Evolutionary conservation across 2,113 vertebrate species (phyloP), one percentile per base, ranked within the genome.

Genomic region (Brachionichthys hirsutus): DNA sequence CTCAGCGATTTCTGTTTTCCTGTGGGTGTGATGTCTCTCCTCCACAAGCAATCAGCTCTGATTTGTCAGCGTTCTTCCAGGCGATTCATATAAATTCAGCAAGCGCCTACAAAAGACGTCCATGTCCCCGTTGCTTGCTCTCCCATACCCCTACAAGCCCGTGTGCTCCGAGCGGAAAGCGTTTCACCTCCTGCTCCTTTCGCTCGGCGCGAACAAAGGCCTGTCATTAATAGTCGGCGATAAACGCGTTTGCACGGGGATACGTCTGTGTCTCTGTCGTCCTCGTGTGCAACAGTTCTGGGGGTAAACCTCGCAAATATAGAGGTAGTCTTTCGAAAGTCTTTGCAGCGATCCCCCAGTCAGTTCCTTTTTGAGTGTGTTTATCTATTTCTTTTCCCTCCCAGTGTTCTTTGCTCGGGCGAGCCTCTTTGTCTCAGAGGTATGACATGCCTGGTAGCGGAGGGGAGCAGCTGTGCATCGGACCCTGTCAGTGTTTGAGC

Each of bases 1-100:
- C 91, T 94, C 91, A 91, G 93, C 91, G 50, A 86, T 94, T 94
- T 92, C 87, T 90, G 61, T 90, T n/a, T 80, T 90, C 84, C 88
- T 91, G 86, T 88, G 89, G 87, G 89, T 90, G 89, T 86, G 84
- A 89, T 91, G 89, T 91, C 87, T 90, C 82, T 87, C 81, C 87
- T 88, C 82, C 74, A 80, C 79, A 84, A 92, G 93, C 92, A 90
- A 88, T 80, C 88, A 90, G 90, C 89, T 87, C 90, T 90, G 88
- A 92, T 92, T 89, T 87, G 88, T 91, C 84, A 83, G 92, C 90
- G 81, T 88, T 85, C 87, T 91, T 88, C 74, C 56, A 67, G 81
- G 86, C 88, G 56, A 91, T 90, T 91, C 87, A 90, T 91, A 90
- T 89, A 90, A 90, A 90, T 88, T 90, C 88, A 88, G 85, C 86